A percentile compares a stretch with the other conserved stretches of the same genome.
These are phyloP conservation scores for Heliconius aoede DNA, from an alignment of 2,888 invertebrate species.

Conservation along the genomic window DNA sequence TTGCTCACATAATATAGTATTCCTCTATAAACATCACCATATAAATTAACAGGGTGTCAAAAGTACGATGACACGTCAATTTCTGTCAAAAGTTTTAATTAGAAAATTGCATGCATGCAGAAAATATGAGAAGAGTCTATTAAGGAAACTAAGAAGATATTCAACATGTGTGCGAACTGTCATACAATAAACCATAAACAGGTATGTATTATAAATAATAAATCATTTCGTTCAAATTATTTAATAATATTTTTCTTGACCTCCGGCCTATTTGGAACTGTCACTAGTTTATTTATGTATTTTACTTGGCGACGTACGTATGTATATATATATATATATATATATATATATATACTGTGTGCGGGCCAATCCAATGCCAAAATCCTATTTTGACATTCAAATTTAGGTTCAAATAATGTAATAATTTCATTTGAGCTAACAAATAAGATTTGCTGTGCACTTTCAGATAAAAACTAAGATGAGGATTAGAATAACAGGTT, in stretches of 20 bases:
- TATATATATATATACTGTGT: too few relatives aligned
- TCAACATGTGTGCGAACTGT: background rate
- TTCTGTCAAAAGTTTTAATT: slow-evolving; percentile 14
- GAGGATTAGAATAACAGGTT: background rate
- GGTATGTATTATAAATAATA: too few relatives aligned
- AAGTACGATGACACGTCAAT: background rate
- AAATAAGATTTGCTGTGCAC: background rate
- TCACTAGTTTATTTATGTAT: too few relatives aligned
- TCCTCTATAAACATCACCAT: background rate
- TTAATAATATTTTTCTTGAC: too few relatives aligned
- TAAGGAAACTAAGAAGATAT: background rate
- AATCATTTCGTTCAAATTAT: too few relatives aligned
- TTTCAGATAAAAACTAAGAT: background rate
- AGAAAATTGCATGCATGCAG: background rate
- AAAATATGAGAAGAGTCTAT: background rate
- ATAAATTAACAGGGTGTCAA: slow-evolving; percentile 2
- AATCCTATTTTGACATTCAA: too few relatives aligned
- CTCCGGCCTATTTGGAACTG: too few relatives aligned
- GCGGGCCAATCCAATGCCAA: too few relatives aligned
- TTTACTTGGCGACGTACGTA: too few relatives aligned
- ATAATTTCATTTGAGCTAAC: too few relatives aligned
- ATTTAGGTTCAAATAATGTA: too few relatives aligned
- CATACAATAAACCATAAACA: background rate
- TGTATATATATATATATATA: too few relatives aligned
- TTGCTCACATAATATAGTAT: background rate